Evolutionary conservation across 2,113 vertebrate genomes (phyloP), one percentile per base, ranked within the genome.

Genomic region (Chascanopsetta lugubris): DNA sequence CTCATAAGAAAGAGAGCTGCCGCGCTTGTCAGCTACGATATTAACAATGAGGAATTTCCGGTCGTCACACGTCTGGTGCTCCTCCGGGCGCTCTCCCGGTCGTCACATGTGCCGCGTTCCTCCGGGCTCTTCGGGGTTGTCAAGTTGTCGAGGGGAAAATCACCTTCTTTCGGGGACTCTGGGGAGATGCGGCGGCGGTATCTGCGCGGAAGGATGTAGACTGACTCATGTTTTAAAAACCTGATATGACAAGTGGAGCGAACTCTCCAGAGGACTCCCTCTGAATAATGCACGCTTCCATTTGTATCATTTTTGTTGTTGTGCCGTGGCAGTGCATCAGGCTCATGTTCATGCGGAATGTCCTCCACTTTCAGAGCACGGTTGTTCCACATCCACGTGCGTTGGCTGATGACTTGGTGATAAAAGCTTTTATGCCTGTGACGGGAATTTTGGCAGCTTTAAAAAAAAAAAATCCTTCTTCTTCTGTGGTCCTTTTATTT

Each of bases 151-250:
- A 60, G 63, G 58, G 74, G 59, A 76, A 79, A 79, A 80, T 84
- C 85, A 85, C 70, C 78, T 85, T 87, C 81, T 76, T 56, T 7
- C 3, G 38, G 32, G 63, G 69, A 64, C 73, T 84, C 82, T 88
- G 66, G 27, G 59, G 85, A 83, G 79, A 84, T 56, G 61, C 47
- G 40, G 66, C 54, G 51, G 62, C 79, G 50, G 66, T 20, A 21
- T 72, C 68, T 74, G 63, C 66, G 29, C 9, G 42, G 66, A 53
- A 79, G 70, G 82, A 75, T 47, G 47, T 48, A 68, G 77, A 64
- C 75, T 15, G 74, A 77, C 82, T 85, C 85, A 60, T 83, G 36
- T 82, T 81, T 65, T 61, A 71, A 84, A 74, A 85, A 80, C 11
- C 32, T 72, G 74, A 81, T 60, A 40, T 79, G 81, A 80, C 77